A percentile compares a stretch with the other conserved stretches of the same genome.
Evolutionary conservation across 2,797 vertebrate genomes (phyloP).

Genomic region (Sebastes umbrosus): DNA sequence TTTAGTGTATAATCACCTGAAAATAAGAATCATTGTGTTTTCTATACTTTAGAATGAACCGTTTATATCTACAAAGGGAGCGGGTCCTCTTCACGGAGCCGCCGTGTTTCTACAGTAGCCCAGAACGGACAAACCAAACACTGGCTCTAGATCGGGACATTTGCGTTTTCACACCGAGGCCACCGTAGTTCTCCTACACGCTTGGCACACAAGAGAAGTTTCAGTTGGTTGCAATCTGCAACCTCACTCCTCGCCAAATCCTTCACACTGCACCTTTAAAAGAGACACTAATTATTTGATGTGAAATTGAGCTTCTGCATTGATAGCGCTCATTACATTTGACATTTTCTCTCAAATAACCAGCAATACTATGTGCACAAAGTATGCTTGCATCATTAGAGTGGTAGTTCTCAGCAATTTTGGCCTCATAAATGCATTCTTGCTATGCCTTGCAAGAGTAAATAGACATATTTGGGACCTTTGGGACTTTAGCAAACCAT

Average conservation of each 20-base stretch:
- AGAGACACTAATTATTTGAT: background rate
- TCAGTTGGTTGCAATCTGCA: too few species aligned
- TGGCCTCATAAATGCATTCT: background rate
- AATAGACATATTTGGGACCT: background rate
- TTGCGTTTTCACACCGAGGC: too few species aligned
- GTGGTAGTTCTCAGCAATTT: background rate
- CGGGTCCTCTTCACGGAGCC: too few species aligned
- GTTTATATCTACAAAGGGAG: too few species aligned
- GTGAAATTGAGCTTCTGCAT: background rate
- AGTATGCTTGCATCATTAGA: background rate
- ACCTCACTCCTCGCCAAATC: too few species aligned
- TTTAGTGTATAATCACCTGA: too few species aligned
- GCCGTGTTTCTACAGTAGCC: too few species aligned
- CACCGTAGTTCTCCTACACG: too few species aligned
- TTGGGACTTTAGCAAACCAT: background rate
- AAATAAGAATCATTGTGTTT: background rate
- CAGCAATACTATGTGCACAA: background rate
- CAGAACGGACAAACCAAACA: too few species aligned
- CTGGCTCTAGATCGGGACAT: too few species aligned
- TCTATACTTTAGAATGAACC: background rate
- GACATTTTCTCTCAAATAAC: background rate
- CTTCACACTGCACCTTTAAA: too few species aligned
- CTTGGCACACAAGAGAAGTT: too few species aligned
- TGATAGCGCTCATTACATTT: rapidly evolving
- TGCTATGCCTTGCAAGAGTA: background rate